Evolutionary conservation across 2,888 invertebrate species (phyloP).

Genomic region (Diadromus collaris): DNA sequence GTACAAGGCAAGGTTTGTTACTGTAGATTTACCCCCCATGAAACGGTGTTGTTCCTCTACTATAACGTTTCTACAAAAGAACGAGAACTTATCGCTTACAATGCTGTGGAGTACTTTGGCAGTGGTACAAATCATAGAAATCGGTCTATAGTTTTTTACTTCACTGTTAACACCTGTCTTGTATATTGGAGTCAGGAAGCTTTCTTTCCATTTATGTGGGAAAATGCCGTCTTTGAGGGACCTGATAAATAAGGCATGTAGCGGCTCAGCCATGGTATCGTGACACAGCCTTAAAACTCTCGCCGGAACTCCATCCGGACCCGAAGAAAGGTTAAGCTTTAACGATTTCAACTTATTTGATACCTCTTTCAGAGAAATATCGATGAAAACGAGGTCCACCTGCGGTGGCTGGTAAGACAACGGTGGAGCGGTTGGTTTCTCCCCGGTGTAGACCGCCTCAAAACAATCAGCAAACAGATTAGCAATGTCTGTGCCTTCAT

Average conservation of each 20-base stretch:
- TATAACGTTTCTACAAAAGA: not conserved
- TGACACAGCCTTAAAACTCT: not conserved
- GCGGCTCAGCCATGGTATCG: not conserved
- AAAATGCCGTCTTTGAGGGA: not conserved
- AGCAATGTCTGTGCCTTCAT: too few relatives aligned
- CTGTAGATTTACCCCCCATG: not conserved
- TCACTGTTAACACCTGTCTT: not conserved
- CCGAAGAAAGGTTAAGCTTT: slow-evolving; percentile 1
- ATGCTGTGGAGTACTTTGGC: slow-evolving; percentile 2
- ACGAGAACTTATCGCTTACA: slow-evolving; percentile 1
- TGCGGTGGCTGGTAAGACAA: not conserved
- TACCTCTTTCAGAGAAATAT: not conserved
- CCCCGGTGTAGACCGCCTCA: not conserved
- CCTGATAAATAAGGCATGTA: not conserved
- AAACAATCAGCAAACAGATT: too few relatives aligned
- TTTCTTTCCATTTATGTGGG: not conserved
- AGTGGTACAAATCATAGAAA: not conserved
- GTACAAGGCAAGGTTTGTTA: not conserved
- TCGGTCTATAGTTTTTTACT: slow-evolving; percentile 10
- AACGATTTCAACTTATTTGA: not conserved
- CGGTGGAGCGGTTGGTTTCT: slow-evolving; percentile 1
- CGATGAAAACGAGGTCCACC: slow-evolving; percentile 6
- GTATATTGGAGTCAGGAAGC: not conserved
- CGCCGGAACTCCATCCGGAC: not conserved
- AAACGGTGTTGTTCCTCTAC: slow-evolving; percentile 9